Conservation (phyloP, 2,888 invertebrate species). For the Eulithis prunata region DNA sequence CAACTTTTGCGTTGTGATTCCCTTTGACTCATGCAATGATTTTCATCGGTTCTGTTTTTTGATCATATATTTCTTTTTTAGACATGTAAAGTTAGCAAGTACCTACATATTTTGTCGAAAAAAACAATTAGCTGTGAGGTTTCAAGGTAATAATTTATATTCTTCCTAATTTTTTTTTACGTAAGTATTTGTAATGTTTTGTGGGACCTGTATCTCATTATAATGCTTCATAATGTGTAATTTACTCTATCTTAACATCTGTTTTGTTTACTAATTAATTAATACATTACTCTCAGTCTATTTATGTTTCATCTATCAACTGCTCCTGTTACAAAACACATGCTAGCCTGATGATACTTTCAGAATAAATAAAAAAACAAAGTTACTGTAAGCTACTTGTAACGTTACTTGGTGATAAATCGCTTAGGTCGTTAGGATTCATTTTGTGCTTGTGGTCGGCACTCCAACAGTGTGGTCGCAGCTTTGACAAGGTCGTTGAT, state of each 20-base stretch:
- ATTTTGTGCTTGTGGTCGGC: conserved; percentile 13
- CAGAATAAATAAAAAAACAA: conserved; percentile 22
- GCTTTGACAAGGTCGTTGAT: conserved; percentile 63
- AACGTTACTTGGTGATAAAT: conserved; percentile 23
- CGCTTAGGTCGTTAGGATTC: conserved; percentile 21
- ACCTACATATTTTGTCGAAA: not conserved
- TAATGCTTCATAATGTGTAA: not conserved
- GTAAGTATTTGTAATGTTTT: not conserved
- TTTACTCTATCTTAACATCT: not conserved
- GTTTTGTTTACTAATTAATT: conserved; percentile 17
- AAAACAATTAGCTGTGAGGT: not conserved
- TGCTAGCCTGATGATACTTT: conserved; percentile 19
- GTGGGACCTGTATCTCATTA: not conserved
- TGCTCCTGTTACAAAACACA: conserved; percentile 20
- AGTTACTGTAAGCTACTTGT: conserved; percentile 14
- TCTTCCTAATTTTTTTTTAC: not conserved
- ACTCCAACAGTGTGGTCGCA: conserved; percentile 47
- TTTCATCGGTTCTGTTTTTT: not conserved
- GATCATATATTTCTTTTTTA: no score
- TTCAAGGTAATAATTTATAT: no score
- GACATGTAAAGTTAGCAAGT: no score
- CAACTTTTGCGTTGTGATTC: conserved; percentile 20
- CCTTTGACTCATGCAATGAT: conserved; percentile 13
- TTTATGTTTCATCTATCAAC: conserved; percentile 10
- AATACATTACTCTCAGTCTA: conserved; percentile 7